These are phyloP conservation scores for Cydia splendana DNA, from an alignment of 1,140 invertebrate species.

Conservation along the genomic window DNA sequence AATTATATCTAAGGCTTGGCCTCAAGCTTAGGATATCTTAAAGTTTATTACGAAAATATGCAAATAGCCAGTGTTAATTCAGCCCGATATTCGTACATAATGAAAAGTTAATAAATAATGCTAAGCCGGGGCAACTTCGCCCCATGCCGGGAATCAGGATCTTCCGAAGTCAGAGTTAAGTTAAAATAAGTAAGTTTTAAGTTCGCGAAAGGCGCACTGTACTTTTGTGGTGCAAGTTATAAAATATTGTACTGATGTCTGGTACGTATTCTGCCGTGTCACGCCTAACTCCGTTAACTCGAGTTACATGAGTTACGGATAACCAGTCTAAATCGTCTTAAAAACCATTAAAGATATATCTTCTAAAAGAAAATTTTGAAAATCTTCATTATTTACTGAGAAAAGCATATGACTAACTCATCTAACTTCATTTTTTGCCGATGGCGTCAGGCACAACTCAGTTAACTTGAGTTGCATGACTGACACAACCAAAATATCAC, in stretches of 20 bases:
- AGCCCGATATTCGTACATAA: slow-evolving; percentile 1
- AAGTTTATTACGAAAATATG: slow-evolving; percentile 6
- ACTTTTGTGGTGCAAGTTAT: background rate
- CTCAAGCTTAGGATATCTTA: background rate
- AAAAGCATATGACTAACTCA: no score
- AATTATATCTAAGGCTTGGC: background rate
- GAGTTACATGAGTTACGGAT: no score
- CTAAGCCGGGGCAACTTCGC: background rate
- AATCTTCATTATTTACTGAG: background rate
- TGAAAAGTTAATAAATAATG: slow-evolving; percentile 17
- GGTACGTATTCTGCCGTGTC: no score
- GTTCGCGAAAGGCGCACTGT: slow-evolving; percentile 14
- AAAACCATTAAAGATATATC: no score
- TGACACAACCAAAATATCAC: no score
- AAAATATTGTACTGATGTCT: background rate
- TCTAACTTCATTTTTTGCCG: no score
- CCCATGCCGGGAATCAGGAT: slow-evolving; percentile 15
- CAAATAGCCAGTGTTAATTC: slow-evolving; percentile 1
- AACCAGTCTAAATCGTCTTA: no score
- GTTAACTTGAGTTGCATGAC: no score
- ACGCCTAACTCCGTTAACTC: no score
- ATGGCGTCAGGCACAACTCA: no score
- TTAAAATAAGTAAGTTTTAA: slow-evolving; percentile 22
- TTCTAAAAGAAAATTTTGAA: no score
- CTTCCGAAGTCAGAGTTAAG: slow-evolving; percentile 7